Evolutionary conservation across 2,888 invertebrate genomes (phyloP).

Genomic region (Colletes collaris): DNA sequence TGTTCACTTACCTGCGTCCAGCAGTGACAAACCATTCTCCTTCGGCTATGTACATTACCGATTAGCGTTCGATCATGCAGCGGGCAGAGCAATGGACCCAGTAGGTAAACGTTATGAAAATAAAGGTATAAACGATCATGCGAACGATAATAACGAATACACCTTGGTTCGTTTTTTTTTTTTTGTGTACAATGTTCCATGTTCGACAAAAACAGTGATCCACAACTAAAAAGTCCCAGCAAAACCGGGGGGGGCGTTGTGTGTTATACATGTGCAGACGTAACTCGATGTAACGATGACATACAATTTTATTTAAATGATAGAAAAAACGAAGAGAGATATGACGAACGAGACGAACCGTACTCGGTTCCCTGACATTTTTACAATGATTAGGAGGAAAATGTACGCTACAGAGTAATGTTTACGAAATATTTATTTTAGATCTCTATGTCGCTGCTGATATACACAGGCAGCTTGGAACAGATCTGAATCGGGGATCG

Average conservation of each 20-base stretch:
- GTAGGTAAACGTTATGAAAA: constrained; percentile 73
- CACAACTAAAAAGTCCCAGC: constrained; percentile 51
- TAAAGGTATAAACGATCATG: constrained; percentile 74
- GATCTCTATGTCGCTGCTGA: constrained; percentile 62
- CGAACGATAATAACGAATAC: constrained; percentile 70
- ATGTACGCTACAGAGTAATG: constrained; percentile 73
- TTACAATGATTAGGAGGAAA: constrained; percentile 77
- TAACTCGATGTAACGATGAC: constrained; percentile 54
- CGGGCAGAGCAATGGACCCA: constrained; percentile 80
- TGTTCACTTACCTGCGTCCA: constrained; percentile 74
- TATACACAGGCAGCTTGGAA: constrained; percentile 64
- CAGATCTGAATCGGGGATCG: constrained; percentile 62
- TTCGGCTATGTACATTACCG: constrained; percentile 74
- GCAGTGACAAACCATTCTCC: constrained; percentile 36
- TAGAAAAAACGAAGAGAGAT: constrained; percentile 18
- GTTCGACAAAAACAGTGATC: constrained; percentile 59
- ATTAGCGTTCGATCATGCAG: constrained; percentile 80
- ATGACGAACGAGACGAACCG: constrained; percentile 66
- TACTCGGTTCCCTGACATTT: constrained; percentile 73
- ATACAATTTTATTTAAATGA: constrained; percentile 44
- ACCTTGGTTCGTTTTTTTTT: constrained; percentile 43
- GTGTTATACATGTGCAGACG: constrained; percentile 39
- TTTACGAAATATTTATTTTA: constrained; percentile 74
- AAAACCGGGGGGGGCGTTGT: constrained; percentile 48
- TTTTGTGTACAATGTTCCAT: constrained; percentile 43